Conservation (phyloP, 2,797 vertebrate species). For the Tadarida brasiliensis region DNA sequence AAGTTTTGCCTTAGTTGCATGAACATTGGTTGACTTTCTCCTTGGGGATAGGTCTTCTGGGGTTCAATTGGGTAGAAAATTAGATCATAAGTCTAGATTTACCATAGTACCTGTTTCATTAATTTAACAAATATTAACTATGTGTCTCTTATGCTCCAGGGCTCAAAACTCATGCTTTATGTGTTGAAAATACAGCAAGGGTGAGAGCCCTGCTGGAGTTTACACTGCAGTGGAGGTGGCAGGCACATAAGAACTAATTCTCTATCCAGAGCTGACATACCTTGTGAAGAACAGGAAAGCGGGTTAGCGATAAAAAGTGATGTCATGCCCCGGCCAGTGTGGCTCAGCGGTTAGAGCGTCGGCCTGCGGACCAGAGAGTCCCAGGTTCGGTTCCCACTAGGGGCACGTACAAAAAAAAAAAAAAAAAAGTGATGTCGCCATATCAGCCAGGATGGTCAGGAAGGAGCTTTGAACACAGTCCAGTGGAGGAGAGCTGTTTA, state of each 20-base stretch:
- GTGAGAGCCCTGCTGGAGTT: background rate
- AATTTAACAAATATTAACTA: background rate
- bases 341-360: no score
- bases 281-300: background rate
- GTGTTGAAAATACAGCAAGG: background rate
- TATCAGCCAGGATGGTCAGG: background rate
- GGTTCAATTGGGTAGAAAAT: background rate
- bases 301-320: background rate
- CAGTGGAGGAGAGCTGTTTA: background rate
- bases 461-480: background rate
- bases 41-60: background rate
- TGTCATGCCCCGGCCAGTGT: fast-evolving
- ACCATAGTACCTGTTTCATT: background rate
- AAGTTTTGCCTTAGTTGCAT: background rate
- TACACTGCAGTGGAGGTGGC: background rate
- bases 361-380: no score
- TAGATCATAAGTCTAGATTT: background rate
- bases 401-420: no score
- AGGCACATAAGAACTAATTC: background rate
- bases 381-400: no score
- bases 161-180: background rate
- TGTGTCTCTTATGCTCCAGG: background rate
- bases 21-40: background rate
- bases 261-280: background rate
- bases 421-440: background rate